Evolutionary conservation across 2,888 invertebrate genomes (phyloP), one percentile per base, ranked within the genome.

Genomic region (Trissolcus brochymenae): DNA sequence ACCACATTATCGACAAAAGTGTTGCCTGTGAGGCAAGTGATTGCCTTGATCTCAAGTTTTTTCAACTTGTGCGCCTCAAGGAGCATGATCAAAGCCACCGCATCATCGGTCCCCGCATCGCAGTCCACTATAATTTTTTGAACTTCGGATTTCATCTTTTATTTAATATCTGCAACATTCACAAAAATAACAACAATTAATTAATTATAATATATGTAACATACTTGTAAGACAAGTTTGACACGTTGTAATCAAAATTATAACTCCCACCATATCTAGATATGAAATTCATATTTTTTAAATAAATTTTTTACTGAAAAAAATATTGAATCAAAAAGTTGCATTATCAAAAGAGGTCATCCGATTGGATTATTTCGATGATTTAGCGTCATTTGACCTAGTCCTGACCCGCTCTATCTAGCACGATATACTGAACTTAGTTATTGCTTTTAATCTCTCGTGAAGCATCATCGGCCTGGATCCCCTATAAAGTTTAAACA

Each of bases 1-100:
- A 91, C 91, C 0, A 94, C 94, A 84, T 95, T 92, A 11, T 93
- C 91, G 60, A 95, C 90, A 1, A 87, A 88, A 0, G 94, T 94
- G 84, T 96, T 96, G 0, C 96, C 96, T 81, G 92, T 91, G 0
- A 92, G 93, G 61, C 94, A 94, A 0, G 95, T 95, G 1, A 96
- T 91, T 0, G 92, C 95, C 54, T 94, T 86, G 49, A 96, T 87
- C 80, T 92, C 86, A 14, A 92, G 83, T 59, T 88, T 81, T 0
- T 88, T 87, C 6, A 85, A 78, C 71, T 87, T 88, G 77, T 92
- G 91, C 0, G 92, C 92, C 57, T 90, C 89, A 1, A 93, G 84
- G 0, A 93, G 87, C 81, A 93, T 86, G 61, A 92, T 86, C 49
- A 94, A 81, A 0, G 93, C 93, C 86, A 92, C 89, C 25, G 92